Base-by-base conservation (phyloP, 2,797 vertebrate species). In the Protosalanx chinensis region DNA sequence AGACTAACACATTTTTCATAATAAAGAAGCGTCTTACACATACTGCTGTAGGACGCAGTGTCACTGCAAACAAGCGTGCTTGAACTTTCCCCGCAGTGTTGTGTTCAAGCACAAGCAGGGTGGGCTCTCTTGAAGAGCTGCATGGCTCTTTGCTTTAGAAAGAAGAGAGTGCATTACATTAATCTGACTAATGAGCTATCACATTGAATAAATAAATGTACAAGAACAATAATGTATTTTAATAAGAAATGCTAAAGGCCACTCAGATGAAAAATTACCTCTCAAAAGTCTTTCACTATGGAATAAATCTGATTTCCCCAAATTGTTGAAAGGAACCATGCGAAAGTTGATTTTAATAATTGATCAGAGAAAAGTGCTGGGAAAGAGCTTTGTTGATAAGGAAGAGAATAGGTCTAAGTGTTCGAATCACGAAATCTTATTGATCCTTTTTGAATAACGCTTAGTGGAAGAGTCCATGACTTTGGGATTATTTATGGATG, bases 151-250 rank as follows among this genome's bases (percentile, higher is more conserved):
- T 27, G 75, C 85, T 84, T 75, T 75, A 84, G 82, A 75, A 85
- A 86, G 84, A 84, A 81, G 85, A 87, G 87, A 90, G 89, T 89
- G 86, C 89, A 91, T 93, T 91, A 88, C 91, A 93, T 93, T 93
- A 91, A 92, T 93, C 92, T 91, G 90, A 93, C 91, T 94, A 93
- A 93, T 93, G 91, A 91, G 91, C 92, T 93, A 90, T 92, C 90
- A 87, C 92, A 82, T 86, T 84, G 84, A 90, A 93, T 93, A 92
- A 92, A 93, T 93, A 93, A 90, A 93, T 92, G 86, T 85, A 89
- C 86, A 88, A 86, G 88, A 91, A 92, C 90, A 92, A 93, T 92
- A 90, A 93, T 93, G 91, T 92, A 92, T 92, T 93, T 92, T 92
- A 93, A 93, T 93, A 93, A 90, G 88, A 92, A 92, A 91, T 90